Evolutionary conservation across 2,797 vertebrate species (phyloP), one percentile per base, ranked within the genome.

Genomic region (Sparidentex hasta): DNA sequence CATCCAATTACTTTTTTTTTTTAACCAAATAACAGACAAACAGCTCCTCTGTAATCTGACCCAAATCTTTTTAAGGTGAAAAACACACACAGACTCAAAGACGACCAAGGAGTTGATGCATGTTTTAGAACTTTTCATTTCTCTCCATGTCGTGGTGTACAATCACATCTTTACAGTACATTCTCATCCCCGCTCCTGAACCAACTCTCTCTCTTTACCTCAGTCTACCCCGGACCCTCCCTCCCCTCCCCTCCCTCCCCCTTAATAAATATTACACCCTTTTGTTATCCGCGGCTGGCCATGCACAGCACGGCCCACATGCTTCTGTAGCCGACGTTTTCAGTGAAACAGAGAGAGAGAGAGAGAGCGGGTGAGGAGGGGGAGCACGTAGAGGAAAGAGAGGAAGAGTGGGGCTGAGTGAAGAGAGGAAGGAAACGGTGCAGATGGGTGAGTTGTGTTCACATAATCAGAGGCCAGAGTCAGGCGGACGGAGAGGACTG

Each of bases 141-240:
- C 75, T 92, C 88, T 90, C 76, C 88, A 84, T 82, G 73, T 65
- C 46, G 50, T 76, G 71, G 74, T 75, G 75, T 87, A 93, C 92
- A 94, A 92, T 94, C 93, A 92, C 78, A 92, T 88, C 70, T 90
- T 92, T 92, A 93, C 90, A 94, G 91, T 90, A 95, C 88, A 91
- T 90, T 89, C 84, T 85, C 89, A 41, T 72, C 81, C 73, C 74
- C 4, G 2, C 76, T 80, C 55, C 73, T 71, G 70, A 21, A 44
- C 66, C 23, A 11, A 38, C 59, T 76, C 74, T 64, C 64, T 78
- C 84, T 50, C 71, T n/a, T n/a, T 44, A 46, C 46, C 50, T 58
- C 54, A 3, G 44, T 27, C 57, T 27, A 44, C 20, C 71, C 65
- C 20, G 14, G 16, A 66, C 33, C 68, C 57, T 7, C 23, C 52